Conservation (phyloP, 2,113 vertebrate species). For the Lophochroa leadbeateri region DNA sequence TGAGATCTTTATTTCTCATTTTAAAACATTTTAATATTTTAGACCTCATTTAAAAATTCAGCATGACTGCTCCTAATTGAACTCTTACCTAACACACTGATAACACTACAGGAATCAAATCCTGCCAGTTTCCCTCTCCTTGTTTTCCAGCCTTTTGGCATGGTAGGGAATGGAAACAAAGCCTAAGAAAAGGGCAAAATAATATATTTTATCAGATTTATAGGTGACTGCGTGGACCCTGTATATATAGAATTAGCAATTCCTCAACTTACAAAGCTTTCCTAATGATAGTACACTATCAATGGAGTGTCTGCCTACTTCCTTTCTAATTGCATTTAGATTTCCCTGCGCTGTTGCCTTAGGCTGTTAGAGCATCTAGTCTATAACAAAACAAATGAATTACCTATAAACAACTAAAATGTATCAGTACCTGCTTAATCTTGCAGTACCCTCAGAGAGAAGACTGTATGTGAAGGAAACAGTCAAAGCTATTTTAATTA, state of each 20-base stretch:
- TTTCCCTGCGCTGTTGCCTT: not conserved
- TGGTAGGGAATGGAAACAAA: not conserved
- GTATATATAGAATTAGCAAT: not conserved
- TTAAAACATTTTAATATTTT: not conserved
- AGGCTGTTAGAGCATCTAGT: not conserved
- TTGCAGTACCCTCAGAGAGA: not conserved
- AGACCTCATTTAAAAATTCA: not conserved
- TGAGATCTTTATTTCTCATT: not conserved
- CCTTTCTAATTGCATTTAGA: not conserved
- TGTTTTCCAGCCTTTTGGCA: not conserved
- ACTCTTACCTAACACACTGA: not conserved
- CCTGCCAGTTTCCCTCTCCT: not conserved
- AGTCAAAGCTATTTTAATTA: constrained; percentile 29
- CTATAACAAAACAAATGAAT: not conserved
- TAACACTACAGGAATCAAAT: not conserved
- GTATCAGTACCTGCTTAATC: not conserved
- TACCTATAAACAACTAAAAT: not conserved
- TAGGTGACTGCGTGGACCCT: not conserved
- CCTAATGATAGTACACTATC: not conserved
- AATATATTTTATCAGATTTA: not conserved
- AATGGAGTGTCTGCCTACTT: not conserved
- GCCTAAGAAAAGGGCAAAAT: not conserved
- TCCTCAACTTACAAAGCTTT: not conserved
- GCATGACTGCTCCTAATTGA: not conserved
- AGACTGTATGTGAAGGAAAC: not conserved